Evolutionary conservation across 2,113 vertebrate species (phyloP), one percentile per base, ranked within the genome.

Genomic region (Collichthys lucidus): DNA sequence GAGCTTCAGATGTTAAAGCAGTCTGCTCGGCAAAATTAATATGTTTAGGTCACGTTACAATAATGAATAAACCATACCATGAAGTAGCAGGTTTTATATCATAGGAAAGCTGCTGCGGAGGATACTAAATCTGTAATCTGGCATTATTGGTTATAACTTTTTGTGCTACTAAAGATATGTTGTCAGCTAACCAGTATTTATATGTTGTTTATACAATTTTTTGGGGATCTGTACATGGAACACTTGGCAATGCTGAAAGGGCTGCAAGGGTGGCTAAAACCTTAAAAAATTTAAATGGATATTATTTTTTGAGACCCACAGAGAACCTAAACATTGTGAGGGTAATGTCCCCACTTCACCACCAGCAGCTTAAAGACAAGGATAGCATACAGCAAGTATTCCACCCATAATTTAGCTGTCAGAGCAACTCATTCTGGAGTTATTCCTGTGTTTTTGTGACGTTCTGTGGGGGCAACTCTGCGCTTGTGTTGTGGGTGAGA

Each of bases 381-480:
- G 47, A 79, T 64, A 79, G 63, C 20, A 53, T 14, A 42, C 47
- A 53, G 73, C 60, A 60, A 50, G 50, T 40, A 77, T 31, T 40
- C 50, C 53, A 73, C 68, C 77, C 65, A 74, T 86, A 55, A 88
- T 89, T 84, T 86, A 74, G 42, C 73, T 89, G 89, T 84, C 86
- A 88, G 59, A 49, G 19, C 69, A 71, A 77, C 65, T 85, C 49
- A 42, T 63, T 83, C 44, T 61, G 24, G 24, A 77, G 65, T 67
- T 78, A 74, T 84, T 77, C 65, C 61, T 40, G 68, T 78, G 76
- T 35, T 44, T 35, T 4, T 9, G 44, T 85, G 77, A 71, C 7
- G 11, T 67, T 59, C 49, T 80, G 69, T 52, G 72, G 56, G 56
- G 52, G 31, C 59, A 50, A 59, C 49, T 63, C 20, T 63, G 72